Base-by-base conservation (phyloP, 2,888 invertebrate species). In the Drosophila multiciliata region DNA sequence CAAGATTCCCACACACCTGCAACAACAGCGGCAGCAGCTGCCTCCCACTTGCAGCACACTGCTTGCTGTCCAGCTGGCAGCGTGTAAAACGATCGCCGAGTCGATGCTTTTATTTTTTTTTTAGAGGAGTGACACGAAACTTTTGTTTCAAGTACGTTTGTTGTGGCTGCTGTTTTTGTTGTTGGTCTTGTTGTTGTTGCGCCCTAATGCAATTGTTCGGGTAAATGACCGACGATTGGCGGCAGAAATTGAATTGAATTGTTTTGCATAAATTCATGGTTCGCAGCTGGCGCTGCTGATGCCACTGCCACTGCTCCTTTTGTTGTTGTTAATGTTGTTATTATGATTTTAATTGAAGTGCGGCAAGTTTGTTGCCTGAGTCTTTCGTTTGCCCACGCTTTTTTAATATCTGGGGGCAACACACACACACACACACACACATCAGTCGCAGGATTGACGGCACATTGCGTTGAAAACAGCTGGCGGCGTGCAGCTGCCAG, bases 1-100 rank as follows among this genome's bases (percentile, higher is more conserved):
- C 71, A 83, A 90, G 83, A 90, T 89, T 90, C 90, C 89, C 86
- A 86, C 90, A 90, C 85, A 90, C 89, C 89, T 86, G 84, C 73
- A 69, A 53, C 66, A 55, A 36, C 69, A 59, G 12, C 48, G 45
- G 45, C 58, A 59, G 20, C 61, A 62, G 66, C 71, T 67, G 80
- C 54, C 53, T 42, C 40, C 57, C 40, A 57, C 57, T 57, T 57
- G 32, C 57, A 57, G 57, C 35, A 36, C 23, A 26, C 45, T 7
- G 49, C 53, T 23, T 20, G 58, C 77, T 70, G 66, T 73, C 52
- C 75, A 66, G n/a, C n/a, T n/a, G 52, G 78, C 82, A 87, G 82
- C 90, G 90, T 87, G 90, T 87, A 89, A 87, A 90, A 72, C 71
- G 69, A 68, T 84, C 53, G 64, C 64, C 54, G 66, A 58, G 65